A percentile compares a stretch with the other conserved stretches of the same genome.
These are phyloP conservation scores for Philonicus albiceps DNA, from an alignment of 2,888 invertebrate species.

Conservation along the genomic window DNA sequence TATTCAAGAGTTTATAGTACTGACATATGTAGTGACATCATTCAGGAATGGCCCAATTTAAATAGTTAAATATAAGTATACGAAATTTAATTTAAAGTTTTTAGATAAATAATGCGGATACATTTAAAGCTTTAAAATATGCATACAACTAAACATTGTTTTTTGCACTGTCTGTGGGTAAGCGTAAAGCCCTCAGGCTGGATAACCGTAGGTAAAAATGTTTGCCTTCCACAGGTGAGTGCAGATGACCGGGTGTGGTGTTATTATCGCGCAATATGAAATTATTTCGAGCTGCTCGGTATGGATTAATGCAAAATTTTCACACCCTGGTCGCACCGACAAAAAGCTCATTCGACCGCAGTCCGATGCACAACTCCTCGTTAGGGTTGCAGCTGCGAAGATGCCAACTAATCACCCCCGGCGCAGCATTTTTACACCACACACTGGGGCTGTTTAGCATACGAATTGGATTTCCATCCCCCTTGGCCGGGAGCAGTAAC, in stretches of 20 bases:
- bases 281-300: neutral
- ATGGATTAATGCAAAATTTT: neutral
- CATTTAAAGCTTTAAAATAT: neutral
- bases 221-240: neutral
- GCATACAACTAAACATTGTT: neutral
- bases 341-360: neutral
- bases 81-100: too few relatives aligned
- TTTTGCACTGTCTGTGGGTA: neutral
- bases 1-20: too few relatives aligned
- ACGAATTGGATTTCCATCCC: constrained; percentile 12
- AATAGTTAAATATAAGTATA: too few relatives aligned
- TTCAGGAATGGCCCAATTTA: too few relatives aligned
- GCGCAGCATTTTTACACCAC: neutral
- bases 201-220: neutral
- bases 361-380: neutral
- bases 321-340: neutral
- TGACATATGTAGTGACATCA: too few relatives aligned
- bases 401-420: neutral
- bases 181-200: neutral
- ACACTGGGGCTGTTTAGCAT: constrained; percentile 1
- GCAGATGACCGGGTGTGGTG: neutral
- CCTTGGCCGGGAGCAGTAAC: neutral
- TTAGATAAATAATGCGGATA: neutral
- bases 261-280: neutral
- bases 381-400: neutral